Percentiles rank a stretch among this genome's conserved stretches.
phyloP scores from a whole-genome alignment of 2,113 vertebrate species.

The Oceanodroma tethys region DNA sequence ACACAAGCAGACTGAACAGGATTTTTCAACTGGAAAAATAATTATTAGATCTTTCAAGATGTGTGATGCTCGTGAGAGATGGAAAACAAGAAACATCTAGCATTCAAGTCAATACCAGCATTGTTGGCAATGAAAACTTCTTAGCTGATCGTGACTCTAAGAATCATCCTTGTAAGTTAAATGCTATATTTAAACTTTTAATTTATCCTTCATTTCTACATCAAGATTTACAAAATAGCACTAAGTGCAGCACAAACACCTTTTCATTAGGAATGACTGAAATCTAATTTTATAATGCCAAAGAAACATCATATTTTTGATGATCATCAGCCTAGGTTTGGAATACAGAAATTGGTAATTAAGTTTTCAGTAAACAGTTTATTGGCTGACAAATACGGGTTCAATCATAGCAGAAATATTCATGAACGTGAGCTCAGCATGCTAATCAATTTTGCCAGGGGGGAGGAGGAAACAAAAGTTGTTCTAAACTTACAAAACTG shows the following conservation, averaged over 20 bases:
- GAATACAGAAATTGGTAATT: background rate
- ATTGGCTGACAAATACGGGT: background rate
- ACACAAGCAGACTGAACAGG: background rate
- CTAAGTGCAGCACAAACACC: background rate
- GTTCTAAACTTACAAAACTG: background rate
- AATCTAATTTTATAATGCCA: background rate
- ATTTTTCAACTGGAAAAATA: background rate
- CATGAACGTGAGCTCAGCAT: background rate
- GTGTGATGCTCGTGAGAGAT: background rate
- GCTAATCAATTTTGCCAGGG: background rate
- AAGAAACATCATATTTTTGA: background rate
- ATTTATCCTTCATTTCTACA: background rate
- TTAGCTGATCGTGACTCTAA: background rate
- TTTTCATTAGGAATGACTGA: background rate
- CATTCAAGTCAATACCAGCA: background rate
- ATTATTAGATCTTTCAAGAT: background rate
- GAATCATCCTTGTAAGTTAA: background rate
- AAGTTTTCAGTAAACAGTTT: background rate
- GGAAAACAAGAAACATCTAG: background rate
- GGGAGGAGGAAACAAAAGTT: background rate
- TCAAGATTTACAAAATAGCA: background rate
- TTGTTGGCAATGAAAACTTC: background rate
- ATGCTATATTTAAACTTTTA: background rate
- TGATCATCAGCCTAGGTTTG: background rate
- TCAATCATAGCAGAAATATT: background rate